phyloP scores from a whole-genome alignment of 2,113 vertebrate species.

The Ahaetulla prasina region DNA sequence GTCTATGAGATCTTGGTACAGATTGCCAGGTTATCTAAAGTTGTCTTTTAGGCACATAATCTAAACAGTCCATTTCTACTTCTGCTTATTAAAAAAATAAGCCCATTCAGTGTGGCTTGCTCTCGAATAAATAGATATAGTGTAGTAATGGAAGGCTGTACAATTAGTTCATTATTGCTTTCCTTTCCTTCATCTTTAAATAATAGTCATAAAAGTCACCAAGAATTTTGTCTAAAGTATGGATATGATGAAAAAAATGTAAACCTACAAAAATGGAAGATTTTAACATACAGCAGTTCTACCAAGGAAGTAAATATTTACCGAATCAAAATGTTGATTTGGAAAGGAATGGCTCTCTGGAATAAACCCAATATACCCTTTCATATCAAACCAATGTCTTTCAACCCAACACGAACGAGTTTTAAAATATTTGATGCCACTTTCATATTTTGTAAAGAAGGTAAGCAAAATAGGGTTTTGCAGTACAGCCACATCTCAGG shows the following conservation, averaged over 20 bases:
- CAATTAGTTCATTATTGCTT: background rate
- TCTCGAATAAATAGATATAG: background rate
- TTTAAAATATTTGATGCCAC: background rate
- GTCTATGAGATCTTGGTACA: background rate
- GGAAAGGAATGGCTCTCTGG: background rate
- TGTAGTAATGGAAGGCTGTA: background rate
- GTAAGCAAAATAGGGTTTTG: background rate
- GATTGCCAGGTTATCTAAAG: background rate
- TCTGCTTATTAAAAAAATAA: background rate
- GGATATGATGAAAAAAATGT: background rate
- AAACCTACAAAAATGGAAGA: background rate
- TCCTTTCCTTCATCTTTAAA: background rate
- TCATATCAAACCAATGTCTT: background rate
- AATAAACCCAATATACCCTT: background rate
- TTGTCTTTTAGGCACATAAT: background rate
- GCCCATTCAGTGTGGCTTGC: background rate
- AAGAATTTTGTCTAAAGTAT: background rate
- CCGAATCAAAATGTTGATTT: background rate
- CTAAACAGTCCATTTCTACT: background rate
- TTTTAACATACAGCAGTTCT: background rate
- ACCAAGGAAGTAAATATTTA: background rate
- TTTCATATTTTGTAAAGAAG: background rate
- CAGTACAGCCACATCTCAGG: background rate
- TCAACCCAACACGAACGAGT: background rate
- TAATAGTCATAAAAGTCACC: background rate